Conservation (phyloP, 2,888 invertebrate species). For the Hydrotaea cyrtoneurina region DNA sequence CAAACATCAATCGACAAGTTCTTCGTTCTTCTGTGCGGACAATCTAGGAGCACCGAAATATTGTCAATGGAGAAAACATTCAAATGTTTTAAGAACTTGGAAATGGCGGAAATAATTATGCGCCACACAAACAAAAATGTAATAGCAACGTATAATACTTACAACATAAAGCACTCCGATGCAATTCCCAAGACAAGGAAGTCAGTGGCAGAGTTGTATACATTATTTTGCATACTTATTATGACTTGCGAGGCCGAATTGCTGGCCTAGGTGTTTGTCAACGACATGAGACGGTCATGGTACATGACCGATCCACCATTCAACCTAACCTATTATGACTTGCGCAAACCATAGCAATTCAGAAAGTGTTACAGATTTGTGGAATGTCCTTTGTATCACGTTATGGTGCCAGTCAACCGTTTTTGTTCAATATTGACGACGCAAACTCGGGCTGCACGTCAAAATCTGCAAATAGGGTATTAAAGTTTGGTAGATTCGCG, state of each 20-base stretch:
- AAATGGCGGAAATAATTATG: conserved; percentile 33
- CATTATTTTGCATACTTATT: background rate
- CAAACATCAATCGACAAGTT: conserved; percentile 14
- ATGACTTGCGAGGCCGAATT: background rate
- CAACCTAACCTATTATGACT: conserved; percentile 6
- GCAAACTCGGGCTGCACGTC: background rate
- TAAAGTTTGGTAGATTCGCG: conserved; percentile 71
- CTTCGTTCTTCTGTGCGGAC: conserved; percentile 18
- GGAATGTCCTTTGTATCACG: conserved; percentile 32
- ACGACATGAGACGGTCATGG: too few relatives aligned
- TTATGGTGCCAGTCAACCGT: background rate
- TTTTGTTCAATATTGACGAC: background rate
- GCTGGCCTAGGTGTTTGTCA: too few relatives aligned
- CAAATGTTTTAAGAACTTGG: conserved; percentile 33
- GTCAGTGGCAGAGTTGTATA: background rate
- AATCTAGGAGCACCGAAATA: conserved; percentile 27
- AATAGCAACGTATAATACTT: background rate
- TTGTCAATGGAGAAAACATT: conserved; percentile 28
- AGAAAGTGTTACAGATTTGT: conserved; percentile 28
- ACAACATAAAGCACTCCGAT: conserved; percentile 13
- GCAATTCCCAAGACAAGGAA: conserved; percentile 22
- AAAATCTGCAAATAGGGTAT: background rate
- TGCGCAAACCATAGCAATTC: conserved; percentile 19
- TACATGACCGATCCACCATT: too few relatives aligned
- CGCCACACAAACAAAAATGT: conserved; percentile 28